Base-by-base conservation (phyloP, 2,113 vertebrate genomes). In the Capra hircus region DNA sequence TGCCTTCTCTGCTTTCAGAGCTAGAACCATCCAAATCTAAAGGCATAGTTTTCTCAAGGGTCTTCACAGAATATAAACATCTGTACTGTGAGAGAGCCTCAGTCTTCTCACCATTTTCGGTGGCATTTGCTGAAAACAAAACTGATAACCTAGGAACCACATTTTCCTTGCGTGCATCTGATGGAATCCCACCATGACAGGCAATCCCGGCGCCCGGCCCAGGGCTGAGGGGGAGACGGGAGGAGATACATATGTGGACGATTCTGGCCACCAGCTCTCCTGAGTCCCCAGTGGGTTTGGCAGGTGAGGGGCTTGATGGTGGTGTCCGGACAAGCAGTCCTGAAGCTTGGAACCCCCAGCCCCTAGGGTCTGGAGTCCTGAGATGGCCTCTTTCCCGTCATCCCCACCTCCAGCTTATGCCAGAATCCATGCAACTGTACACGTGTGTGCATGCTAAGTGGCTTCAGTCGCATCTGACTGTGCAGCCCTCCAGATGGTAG, bases 321-420 rank as follows among this genome's bases (percentile, higher is more conserved):
- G 33, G 81, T 5, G 7, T 40, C 78, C 0, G 14, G 27, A 7
- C 1, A 7, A 71, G 4, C 7, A 2, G 33, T 1, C 12, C 27
- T 10, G 28, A 16, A 30, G 0, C 4, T 30, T 8, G 2, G 40
- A 43, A 2, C 12, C 40, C 23, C 40, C 4, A 0, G 1, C n/a
- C 3, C 36, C 36, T 30, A 4, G 0, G 2, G 13, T 12, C 4
- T 10, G 17, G 6, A 5, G 30, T 6, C 6, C 55, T 3, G 10
- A 33, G 0, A 1, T 0, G 19, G 43, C 43, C 9, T 28, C 71
- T 23, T 2, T 2, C 0, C 28, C 21, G 11, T 0, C 2, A 0
- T 6, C 11, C 52, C 59, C 8, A 4, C 74, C 28, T n/a, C 53
- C 3, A 0, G 11, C 15, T 10, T 2, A 1, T 14, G 30, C 55